Evolutionary conservation across 1,140 invertebrate species (phyloP), one percentile per base, ranked within the genome.

Genomic region (Chionoecetes opilio): DNA sequence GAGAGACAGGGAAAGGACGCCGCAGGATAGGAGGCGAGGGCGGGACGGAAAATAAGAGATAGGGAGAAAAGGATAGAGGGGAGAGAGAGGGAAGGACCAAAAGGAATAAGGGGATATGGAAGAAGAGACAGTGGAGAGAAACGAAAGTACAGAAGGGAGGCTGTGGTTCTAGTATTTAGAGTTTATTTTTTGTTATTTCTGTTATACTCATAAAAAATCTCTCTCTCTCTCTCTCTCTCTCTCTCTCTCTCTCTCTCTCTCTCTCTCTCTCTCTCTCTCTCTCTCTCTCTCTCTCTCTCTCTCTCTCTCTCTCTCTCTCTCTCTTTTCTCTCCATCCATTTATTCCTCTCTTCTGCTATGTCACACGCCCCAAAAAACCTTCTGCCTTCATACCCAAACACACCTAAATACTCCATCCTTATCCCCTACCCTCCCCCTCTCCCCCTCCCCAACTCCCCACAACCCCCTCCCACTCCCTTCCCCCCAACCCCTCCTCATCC

Each of bases 171-270:
- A n/a, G 26, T n/a, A 75, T 26, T 75, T 75, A 26, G n/a, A n/a
- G n/a, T 75, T 75, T n/a, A 75, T 26, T 75, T n/a, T n/a, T 75
- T 75, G 26, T 21, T n/a, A n/a, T 2, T 6, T 75, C 8, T 75
- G 21, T 75, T 2, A 46, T 75, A 53, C n/a, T 2, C 21, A n/a
- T 75, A 2, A 21, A 75, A 75, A 2, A 17, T 75, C 63, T 75
- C 63, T 75, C 63, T 75, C 63, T 75, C 63, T 75, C 63, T 75
- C 63, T 75, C 63, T 75, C 63, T 75, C 63, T 75, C 63, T 75
- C 63, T 75, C 63, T 75, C 63, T 75, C 63, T 75, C 63, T 75
- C 63, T 75, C 63, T 75, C 63, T 75, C 63, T 75, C 63, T 75
- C 63, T 75, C 63, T 75, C 63, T 75, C 63, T 75, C 63, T 75